Evolutionary conservation across 53 echinoderm and acorn worm species (phyloP).

Genomic region (Paracentrotus lividus): DNA sequence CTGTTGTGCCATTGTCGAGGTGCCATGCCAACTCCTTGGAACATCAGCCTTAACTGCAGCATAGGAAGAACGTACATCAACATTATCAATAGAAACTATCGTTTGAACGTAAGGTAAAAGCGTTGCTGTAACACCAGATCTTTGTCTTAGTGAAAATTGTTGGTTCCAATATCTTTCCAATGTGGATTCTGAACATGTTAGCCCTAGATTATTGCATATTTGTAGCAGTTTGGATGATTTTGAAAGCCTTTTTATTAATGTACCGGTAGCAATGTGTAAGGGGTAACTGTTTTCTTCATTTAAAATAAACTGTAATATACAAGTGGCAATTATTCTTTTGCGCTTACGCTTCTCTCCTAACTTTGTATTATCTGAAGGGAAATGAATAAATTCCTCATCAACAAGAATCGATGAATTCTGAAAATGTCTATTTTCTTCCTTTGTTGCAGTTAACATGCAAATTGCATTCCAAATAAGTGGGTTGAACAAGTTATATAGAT

Average conservation of each 20-base stretch:
- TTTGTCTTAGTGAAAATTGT: background rate
- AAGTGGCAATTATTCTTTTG: conserved; percentile 8
- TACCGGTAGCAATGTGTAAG: conserved; percentile 27
- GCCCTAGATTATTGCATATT: conserved; percentile 10
- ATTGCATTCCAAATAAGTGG: background rate
- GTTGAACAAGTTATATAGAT: background rate
- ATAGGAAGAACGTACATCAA: conserved; percentile 45
- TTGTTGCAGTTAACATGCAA: background rate
- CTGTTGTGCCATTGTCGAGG: conserved; percentile 67
- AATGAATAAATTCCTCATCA: background rate
- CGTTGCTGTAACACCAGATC: background rate
- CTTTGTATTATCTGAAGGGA: background rate
- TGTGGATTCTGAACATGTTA: conserved; percentile 25
- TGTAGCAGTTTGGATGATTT: background rate
- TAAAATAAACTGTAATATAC: conserved; percentile 25
- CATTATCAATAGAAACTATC: conserved; percentile 57
- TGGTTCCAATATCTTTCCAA: conserved; percentile 36
- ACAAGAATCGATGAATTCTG: background rate
- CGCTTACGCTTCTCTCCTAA: background rate
- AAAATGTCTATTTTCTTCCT: background rate
- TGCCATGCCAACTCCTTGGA: conserved; percentile 70
- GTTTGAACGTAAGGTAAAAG: background rate
- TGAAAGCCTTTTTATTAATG: conserved; percentile 17
- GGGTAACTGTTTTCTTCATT: conserved; percentile 58
- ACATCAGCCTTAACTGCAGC: conserved; percentile 40